A percentile compares a stretch with the other conserved stretches of the same genome.
phyloP scores from a whole-genome alignment of 2,888 invertebrate genomes.

The Thereva nobilitata region DNA sequence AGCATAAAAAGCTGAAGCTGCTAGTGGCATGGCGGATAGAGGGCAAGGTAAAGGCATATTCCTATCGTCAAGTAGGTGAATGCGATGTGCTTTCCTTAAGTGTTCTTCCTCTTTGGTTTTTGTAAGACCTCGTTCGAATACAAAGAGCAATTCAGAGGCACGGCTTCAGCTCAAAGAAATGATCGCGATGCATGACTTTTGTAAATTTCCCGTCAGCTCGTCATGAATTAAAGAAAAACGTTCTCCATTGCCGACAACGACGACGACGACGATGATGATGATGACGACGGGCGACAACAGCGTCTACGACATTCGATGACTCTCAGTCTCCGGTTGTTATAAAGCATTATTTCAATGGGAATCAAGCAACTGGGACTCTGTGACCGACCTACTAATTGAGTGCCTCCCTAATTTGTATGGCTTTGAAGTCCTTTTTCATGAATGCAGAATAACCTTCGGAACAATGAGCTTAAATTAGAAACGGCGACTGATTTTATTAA shows the following conservation, averaged over 20 bases:
- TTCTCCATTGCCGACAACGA: background rate
- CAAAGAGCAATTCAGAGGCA: slow-evolving; percentile 4
- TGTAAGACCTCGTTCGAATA: background rate
- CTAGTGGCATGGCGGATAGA: background rate
- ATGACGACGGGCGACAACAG: background rate
- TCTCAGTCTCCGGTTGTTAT: too few relatives aligned
- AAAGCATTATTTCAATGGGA: background rate
- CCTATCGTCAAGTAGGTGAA: background rate
- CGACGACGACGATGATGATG: background rate
- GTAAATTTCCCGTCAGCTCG: slow-evolving; percentile 8
- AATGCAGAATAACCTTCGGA: too few relatives aligned
- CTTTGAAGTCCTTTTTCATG: too few relatives aligned
- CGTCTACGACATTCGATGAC: too few relatives aligned
- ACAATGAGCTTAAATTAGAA: too few relatives aligned
- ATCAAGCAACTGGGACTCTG: slow-evolving; percentile 7
- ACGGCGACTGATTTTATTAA: too few relatives aligned
- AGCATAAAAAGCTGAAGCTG: too few relatives aligned
- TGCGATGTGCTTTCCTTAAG: background rate
- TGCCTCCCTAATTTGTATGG: background rate
- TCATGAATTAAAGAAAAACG: slow-evolving; percentile 2
- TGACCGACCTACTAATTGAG: slow-evolving; percentile 19
- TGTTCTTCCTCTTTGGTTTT: background rate
- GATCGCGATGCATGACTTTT: slow-evolving; percentile 10
- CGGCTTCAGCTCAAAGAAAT: background rate
- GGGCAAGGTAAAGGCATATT: background rate